phyloP scores from a whole-genome alignment of 1,140 invertebrate species.

The Microvelia longipes region DNA sequence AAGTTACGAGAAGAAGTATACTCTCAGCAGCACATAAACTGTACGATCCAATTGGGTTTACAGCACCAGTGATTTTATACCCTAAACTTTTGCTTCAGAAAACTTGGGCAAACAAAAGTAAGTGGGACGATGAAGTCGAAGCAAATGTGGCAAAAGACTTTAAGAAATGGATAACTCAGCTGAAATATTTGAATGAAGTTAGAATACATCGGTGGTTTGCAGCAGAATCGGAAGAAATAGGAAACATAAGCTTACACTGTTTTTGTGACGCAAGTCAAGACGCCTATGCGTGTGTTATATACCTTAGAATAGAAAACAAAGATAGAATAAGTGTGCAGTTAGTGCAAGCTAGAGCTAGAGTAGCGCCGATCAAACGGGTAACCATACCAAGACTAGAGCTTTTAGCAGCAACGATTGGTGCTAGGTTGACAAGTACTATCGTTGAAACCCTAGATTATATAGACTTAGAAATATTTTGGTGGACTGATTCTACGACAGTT shows the following conservation, averaged over 20 bases:
- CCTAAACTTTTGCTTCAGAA: no score
- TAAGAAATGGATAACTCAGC: neutral
- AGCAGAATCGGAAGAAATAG: neutral
- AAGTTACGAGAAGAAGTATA: no score
- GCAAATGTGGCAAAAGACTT: neutral
- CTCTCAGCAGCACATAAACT: no score
- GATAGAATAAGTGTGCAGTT: conserved; percentile 6
- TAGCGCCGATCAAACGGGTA: conserved; percentile 23
- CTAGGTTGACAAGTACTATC: conserved; percentile 16
- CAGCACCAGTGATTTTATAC: neutral
- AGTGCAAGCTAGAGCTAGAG: conserved; percentile 19
- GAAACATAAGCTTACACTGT: conserved; percentile 19
- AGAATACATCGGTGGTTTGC: neutral
- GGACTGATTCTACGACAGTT: conserved; percentile 27
- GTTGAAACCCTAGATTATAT: neutral
- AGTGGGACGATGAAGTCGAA: neutral
- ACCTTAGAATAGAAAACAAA: conserved; percentile 12
- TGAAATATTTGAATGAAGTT: neutral
- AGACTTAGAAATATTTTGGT: conserved; percentile 18
- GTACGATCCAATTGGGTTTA: no score
- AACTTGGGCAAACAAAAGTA: neutral
- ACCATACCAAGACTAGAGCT: conserved; percentile 28
- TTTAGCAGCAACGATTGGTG: conserved; percentile 25
- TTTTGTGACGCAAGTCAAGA: conserved; percentile 26
- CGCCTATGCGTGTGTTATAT: conserved; percentile 23